Percentiles rank a stretch among this genome's conserved stretches.
These are phyloP conservation scores for Orthosia gothica DNA, from an alignment of 2,888 invertebrate genomes.

Conservation along the genomic window DNA sequence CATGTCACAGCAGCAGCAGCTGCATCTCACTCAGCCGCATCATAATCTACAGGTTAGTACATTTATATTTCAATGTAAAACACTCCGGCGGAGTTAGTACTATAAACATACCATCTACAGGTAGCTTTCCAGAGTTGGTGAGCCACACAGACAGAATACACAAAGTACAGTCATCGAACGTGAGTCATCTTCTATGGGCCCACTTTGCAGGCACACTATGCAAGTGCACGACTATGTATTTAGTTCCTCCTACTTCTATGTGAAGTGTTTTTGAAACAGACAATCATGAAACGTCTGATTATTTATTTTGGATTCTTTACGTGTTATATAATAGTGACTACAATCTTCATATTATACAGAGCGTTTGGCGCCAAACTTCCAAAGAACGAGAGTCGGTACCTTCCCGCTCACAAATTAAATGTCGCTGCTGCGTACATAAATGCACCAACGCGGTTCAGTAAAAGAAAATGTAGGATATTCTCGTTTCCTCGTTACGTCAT, in stretches of 20 bases:
- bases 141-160: constrained; percentile 1
- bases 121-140: not conserved
- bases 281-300: not conserved
- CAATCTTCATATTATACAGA: not conserved
- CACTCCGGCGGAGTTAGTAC: not conserved
- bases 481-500: constrained; percentile 67
- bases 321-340: not conserved
- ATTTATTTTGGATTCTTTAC: not conserved
- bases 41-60: constrained; percentile 95
- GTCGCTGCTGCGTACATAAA: constrained; percentile 20
- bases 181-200: not conserved
- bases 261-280: constrained; percentile 11
- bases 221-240: not conserved
- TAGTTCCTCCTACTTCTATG: not conserved
- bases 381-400: constrained; percentile 14
- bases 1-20: constrained; percentile 97
- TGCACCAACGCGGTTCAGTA: constrained; percentile 30
- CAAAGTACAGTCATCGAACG: not conserved
- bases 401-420: constrained; percentile 27
- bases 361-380: constrained; percentile 47
- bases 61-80: constrained; percentile 6
- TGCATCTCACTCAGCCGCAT: constrained; percentile 96
- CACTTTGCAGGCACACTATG: not conserved
- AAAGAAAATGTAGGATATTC: constrained; percentile 45
- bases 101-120: not conserved